Evolutionary conservation across 1,140 invertebrate species (phyloP).

Genomic region (Meloidogyne hapla): DNA sequence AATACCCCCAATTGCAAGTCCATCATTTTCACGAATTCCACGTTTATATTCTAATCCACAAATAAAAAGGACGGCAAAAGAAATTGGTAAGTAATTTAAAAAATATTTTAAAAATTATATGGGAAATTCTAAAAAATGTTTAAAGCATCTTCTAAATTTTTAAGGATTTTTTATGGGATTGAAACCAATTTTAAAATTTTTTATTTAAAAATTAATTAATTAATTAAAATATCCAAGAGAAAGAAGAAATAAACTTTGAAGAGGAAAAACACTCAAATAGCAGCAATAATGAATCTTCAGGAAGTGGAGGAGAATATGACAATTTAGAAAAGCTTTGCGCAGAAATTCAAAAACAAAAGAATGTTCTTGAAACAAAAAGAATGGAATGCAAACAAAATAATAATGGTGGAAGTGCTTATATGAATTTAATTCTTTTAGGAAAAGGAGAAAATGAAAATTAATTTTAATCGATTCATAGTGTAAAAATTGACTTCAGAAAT

Average conservation of each 20-base stretch:
- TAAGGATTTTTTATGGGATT: too few species aligned
- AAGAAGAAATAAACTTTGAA: not conserved
- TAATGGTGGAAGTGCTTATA: not conserved
- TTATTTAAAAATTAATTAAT: not conserved
- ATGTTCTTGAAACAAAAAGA: constrained; percentile 15
- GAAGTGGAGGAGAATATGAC: constrained; percentile 17
- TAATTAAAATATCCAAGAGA: not conserved
- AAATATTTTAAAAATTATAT: not conserved
- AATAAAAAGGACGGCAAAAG: not conserved
- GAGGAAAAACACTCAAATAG: not conserved
- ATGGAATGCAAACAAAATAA: not conserved
- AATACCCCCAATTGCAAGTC: not conserved
- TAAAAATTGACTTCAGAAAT: too few species aligned
- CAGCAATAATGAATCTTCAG: not conserved
- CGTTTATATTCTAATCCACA: not conserved
- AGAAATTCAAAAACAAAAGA: constrained; percentile 20
- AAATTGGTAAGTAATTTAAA: not conserved
- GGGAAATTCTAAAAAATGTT: too few species aligned
- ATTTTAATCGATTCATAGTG: too few species aligned
- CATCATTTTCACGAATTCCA: not conserved
- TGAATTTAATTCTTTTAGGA: constrained; percentile 1
- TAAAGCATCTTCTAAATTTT: too few species aligned
- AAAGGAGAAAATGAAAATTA: not conserved
- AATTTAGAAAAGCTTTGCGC: constrained; percentile 19
- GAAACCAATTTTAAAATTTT: too few species aligned